phyloP scores from a whole-genome alignment of 2,113 vertebrate species.

The Xiphophorus hellerii region DNA sequence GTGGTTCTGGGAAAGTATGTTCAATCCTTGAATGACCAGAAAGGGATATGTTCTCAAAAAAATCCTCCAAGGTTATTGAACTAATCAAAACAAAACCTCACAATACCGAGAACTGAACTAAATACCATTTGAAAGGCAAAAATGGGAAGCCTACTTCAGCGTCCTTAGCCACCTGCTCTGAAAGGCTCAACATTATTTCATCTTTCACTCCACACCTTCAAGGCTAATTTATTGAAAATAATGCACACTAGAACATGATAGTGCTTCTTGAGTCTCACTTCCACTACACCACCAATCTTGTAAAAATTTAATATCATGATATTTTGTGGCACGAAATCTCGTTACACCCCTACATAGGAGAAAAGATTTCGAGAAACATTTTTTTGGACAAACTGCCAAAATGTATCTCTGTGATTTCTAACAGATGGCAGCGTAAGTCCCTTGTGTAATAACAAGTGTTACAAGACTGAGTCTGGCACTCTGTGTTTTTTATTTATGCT shows the following conservation, averaged over 20 bases:
- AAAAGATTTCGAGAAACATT: not conserved
- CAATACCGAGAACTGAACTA: not conserved
- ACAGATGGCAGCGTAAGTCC: not conserved
- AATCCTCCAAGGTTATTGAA: too few relatives aligned
- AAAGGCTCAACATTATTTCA: too few relatives aligned
- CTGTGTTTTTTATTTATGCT: slow-evolving; percentile 25
- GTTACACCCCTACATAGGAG: not conserved
- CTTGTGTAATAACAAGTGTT: not conserved
- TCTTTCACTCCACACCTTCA: not conserved
- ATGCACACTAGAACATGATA: not conserved
- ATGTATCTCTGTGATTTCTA: not conserved
- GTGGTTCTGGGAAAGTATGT: not conserved
- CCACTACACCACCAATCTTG: not conserved
- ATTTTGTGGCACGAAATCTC: not conserved
- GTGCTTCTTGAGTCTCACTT: not conserved
- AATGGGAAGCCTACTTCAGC: not conserved
- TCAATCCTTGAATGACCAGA: not conserved
- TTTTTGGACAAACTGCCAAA: slow-evolving; percentile 1
- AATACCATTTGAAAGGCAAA: not conserved
- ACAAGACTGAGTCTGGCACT: slow-evolving; percentile 6
- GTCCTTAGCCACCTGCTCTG: too few relatives aligned
- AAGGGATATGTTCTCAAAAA: not conserved
- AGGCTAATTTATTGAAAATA: not conserved
- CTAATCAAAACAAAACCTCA: not conserved
- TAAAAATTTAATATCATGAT: not conserved